phyloP scores from a whole-genome alignment of 1,140 invertebrate species.

The Aphelenchoides besseyi region DNA sequence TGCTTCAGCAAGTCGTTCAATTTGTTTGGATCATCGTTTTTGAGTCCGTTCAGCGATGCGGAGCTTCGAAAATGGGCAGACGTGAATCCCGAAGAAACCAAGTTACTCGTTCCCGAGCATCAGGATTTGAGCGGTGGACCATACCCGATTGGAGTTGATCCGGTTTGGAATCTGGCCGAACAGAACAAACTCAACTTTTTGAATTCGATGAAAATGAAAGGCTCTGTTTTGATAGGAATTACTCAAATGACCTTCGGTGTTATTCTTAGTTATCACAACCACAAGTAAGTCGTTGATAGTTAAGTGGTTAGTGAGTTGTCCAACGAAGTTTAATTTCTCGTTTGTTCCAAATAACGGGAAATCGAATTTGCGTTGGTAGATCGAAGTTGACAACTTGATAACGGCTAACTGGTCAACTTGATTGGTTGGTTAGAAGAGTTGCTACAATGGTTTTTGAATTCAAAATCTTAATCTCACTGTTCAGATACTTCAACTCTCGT shows the following conservation, averaged over 20 bases:
- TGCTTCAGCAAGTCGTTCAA: slow-evolving; percentile 92
- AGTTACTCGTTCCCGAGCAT: slow-evolving; percentile 35
- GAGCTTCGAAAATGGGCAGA: neutral
- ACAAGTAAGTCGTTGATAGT: slow-evolving; percentile 65
- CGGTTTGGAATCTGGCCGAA: slow-evolving; percentile 71
- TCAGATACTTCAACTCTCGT: slow-evolving; percentile 57
- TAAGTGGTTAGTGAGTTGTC: neutral
- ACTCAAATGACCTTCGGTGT: slow-evolving; percentile 96
- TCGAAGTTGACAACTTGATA: no score
- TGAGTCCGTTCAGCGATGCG: slow-evolving; percentile 64
- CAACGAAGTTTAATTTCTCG: neutral
- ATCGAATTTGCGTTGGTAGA: no score
- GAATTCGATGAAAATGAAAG: slow-evolving; percentile 98
- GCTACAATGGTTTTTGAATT: no score
- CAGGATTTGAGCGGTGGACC: slow-evolving; percentile 31
- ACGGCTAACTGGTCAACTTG: no score
- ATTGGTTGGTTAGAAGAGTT: no score
- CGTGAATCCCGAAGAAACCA: slow-evolving; percentile 2
- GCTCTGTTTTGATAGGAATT: slow-evolving; percentile 92
- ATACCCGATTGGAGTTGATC: slow-evolving; percentile 62
- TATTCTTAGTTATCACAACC: slow-evolving; percentile 81
- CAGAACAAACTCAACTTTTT: slow-evolving; percentile 90
- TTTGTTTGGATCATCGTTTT: slow-evolving; percentile 84
- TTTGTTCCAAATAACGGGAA: slow-evolving; percentile 22
- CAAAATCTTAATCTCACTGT: no score